Evolutionary conservation across 2,888 invertebrate species (phyloP), one percentile per base, ranked within the genome.

Genomic region (Eudemis profundana): DNA sequence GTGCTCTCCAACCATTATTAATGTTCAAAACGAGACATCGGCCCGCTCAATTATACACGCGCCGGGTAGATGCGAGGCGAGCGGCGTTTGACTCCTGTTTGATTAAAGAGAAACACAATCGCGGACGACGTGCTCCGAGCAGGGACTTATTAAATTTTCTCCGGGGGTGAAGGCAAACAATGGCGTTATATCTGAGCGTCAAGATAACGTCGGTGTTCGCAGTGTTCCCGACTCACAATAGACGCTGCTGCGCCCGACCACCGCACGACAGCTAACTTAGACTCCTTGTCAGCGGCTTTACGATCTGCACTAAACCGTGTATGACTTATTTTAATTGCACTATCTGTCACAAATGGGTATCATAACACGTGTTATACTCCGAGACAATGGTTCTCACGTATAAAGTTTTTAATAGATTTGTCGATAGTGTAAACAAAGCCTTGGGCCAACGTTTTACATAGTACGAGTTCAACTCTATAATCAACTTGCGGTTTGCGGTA

Each of bases 121-220:
- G 79, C 80, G 80, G 80, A 78, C 79, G 81, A 83, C 84, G 81
- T 83, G 83, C 82, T 79, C 74, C 67, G 72, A 73, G 78, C 77
- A 71, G 75, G 79, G 82, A 84, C 83, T 89, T 89, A 89, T 89
- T 88, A 87, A 87, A 87, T 87, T 86, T 84, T 78, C 82, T 80
- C 82, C 78, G 76, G 77, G 83, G 84, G 81, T 79, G 83, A 82
- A 77, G 75, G 78, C 80, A 82, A 86, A 89, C 89, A 90, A 89
- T 82, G 78, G 83, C 75, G 78, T 74, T 83, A 81, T 87, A 88
- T 88, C 89, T 85, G 62, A 77, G 78, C 77, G 77, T 79, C 79
- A 77, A 86, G 89, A 90, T 90, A 90, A 86, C 83, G 87, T 81
- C 84, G 74, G 76, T 82, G 83, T 81, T 78, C 82, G 78, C 78